Evolutionary conservation across 2,113 vertebrate species (phyloP).

Genomic region (Plecotus auritus): DNA sequence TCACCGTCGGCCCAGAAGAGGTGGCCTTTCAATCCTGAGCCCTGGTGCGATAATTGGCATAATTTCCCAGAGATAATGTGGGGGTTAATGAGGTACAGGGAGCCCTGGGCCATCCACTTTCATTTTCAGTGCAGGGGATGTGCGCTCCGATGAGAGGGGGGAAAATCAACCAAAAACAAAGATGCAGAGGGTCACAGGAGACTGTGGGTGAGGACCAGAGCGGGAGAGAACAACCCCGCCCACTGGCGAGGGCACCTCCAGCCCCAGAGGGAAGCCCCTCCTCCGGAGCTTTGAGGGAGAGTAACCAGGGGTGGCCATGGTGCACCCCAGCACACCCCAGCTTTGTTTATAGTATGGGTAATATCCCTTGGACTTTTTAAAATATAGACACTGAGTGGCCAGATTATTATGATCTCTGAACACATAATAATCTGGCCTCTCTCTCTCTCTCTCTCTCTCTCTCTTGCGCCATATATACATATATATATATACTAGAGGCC

Average conservation of each 20-base stretch:
- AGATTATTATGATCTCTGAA: too few relatives aligned
- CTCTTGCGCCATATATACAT: too few relatives aligned
- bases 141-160: neutral
- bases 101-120: slow-evolving; percentile 10
- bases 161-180: neutral
- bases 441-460: too few relatives aligned
- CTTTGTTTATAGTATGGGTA: neutral
- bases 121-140: neutral
- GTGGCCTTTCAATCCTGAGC: slow-evolving; percentile 48
- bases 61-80: slow-evolving; percentile 47
- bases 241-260: fast-evolving
- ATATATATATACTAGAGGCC: too few relatives aligned
- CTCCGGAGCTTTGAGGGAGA: neutral
- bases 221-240: too few relatives aligned
- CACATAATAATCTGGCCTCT: too few relatives aligned
- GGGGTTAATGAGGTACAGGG: slow-evolving; percentile 45
- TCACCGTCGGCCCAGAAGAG: neutral
- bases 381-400: neutral
- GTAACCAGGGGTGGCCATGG: fast-evolving
- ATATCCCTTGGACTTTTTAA: neutral
- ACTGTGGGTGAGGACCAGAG: neutral
- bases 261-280: neutral
- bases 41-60: slow-evolving; percentile 38
- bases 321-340: neutral
- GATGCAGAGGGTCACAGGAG: neutral